Evolutionary conservation across 2,888 invertebrate species (phyloP), one percentile per base, ranked within the genome.

Genomic region (Drosophila merina): DNA sequence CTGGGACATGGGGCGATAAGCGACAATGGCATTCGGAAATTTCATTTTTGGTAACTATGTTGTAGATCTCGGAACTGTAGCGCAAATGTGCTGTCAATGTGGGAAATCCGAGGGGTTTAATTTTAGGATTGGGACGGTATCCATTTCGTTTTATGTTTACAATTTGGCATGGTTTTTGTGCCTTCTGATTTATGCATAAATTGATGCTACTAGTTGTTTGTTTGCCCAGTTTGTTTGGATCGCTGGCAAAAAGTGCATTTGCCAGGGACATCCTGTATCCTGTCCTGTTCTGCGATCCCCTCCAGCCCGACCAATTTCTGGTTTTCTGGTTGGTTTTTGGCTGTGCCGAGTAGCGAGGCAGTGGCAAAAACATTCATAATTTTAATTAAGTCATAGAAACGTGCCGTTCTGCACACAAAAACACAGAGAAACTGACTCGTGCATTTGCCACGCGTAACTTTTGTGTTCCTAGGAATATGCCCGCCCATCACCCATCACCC

Each of bases 321-420:
- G 45, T 54, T 47, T 57, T 44, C 49, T 31, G 47, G 45, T 54
- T 49, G 55, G 51, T 50, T 71, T 57, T 56, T 72, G 45, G 59
- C 38, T 48, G 36, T 72, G 62, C 44, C 4, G 10, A 14, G 3
- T 40, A 50, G 47, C 40, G 44, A 49, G 57, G 50, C 48, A 42
- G 73, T 54, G 26, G 59, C 51, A 78, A 76, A 71, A 80, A 70
- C 74, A 74, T 64, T 76, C 69, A 75, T 79, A 75, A 81, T 83
- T 76, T 83, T 80, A 82, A 86, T 86, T 83, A 76, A 83, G 76
- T 80, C 78, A 76, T 77, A 48, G 74, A 59, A 67, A 67, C 63
- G 58, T 64, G 62, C 26, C 63, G 58, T 64, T 59, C 26, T 38
- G 36, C 51, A 57, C 69, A 57, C 60, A 64, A 69, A 42, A 72